Conservation (phyloP, 1,140 invertebrate genomes). For the Sycophaga agraensis region DNA sequence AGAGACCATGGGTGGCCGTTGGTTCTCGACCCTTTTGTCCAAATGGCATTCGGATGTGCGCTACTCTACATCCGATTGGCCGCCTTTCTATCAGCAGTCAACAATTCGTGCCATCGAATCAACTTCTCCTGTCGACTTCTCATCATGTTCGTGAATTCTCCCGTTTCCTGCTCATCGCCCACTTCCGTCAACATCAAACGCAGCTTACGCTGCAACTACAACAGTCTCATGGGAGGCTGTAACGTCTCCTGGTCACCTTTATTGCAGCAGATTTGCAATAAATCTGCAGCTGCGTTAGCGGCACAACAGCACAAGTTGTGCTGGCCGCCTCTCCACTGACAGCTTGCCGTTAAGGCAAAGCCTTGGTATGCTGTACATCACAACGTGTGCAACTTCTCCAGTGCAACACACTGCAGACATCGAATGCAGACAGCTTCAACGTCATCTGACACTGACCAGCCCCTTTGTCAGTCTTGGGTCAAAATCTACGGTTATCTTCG, state of each 20-base stretch:
- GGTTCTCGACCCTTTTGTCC: slow-evolving; percentile 57
- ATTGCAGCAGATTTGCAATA: neutral
- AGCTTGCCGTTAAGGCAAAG: slow-evolving; percentile 3
- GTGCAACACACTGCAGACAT: slow-evolving; percentile 7
- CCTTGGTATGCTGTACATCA: slow-evolving; percentile 4
- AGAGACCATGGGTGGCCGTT: slow-evolving; percentile 58
- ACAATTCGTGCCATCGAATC: slow-evolving; percentile 28
- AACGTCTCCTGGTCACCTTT: neutral
- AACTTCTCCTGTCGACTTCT: slow-evolving; percentile 22
- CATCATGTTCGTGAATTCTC: slow-evolving; percentile 9
- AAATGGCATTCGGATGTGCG: slow-evolving; percentile 57
- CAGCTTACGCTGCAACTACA: slow-evolving; percentile 4
- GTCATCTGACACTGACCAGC: slow-evolving; percentile 6
- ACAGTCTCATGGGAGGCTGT: neutral
- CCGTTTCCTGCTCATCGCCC: slow-evolving; percentile 8
- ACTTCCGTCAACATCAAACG: slow-evolving; percentile 6
- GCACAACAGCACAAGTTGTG: neutral
- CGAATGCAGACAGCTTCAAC: slow-evolving; percentile 1
- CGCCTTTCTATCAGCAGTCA: slow-evolving; percentile 52
- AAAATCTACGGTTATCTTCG: slow-evolving; percentile 8
- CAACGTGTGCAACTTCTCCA: neutral
- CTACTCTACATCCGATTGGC: slow-evolving; percentile 54
- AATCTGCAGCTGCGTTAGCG: neutral
- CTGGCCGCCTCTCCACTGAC: neutral
- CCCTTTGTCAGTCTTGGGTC: slow-evolving; percentile 1